Percentiles rank a stretch among this genome's conserved stretches.
These are phyloP conservation scores for Peucedramus taeniatus DNA, from an alignment of 2,113 vertebrate genomes.

Conservation along the genomic window DNA sequence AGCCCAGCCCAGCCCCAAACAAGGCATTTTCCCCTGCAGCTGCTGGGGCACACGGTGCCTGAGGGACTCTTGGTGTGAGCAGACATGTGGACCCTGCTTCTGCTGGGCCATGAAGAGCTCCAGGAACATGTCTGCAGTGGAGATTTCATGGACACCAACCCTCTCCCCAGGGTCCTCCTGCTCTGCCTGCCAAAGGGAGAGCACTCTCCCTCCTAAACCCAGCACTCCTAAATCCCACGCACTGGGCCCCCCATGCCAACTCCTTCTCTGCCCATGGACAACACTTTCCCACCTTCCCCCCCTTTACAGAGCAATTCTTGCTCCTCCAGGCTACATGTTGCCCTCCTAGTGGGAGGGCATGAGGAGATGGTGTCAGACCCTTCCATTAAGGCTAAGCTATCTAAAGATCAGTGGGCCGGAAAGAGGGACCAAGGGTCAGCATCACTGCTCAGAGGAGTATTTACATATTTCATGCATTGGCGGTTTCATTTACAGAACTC, in stretches of 20 bases:
- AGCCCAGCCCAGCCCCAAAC: not conserved
- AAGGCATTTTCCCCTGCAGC: not conserved
- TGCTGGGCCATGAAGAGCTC: not conserved
- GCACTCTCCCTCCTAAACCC: not conserved
- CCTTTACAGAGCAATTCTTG: not conserved
- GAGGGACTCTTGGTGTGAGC: not conserved
- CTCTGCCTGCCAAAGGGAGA: not conserved
- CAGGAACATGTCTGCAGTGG: rapidly evolving
- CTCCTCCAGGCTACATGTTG: not conserved
- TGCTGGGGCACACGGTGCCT: not conserved
- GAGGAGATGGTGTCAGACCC: not conserved
- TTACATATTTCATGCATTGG: not conserved
- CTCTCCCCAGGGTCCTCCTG: not conserved
- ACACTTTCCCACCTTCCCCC: not conserved
- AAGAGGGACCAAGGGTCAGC: not conserved
- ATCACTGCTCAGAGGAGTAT: not conserved
- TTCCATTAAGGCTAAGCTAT: not conserved
- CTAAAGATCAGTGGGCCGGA: not conserved
- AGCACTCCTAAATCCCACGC: not conserved
- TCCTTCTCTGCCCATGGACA: not conserved
- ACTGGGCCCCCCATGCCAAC: no score
- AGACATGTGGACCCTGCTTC: rapidly evolving
- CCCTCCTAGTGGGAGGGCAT: not conserved
- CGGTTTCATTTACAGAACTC: not conserved
- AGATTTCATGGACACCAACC: rapidly evolving